These are phyloP conservation scores for Pagetopsis macropterus DNA, from an alignment of 2,797 vertebrate genomes.

Conservation along the genomic window DNA sequence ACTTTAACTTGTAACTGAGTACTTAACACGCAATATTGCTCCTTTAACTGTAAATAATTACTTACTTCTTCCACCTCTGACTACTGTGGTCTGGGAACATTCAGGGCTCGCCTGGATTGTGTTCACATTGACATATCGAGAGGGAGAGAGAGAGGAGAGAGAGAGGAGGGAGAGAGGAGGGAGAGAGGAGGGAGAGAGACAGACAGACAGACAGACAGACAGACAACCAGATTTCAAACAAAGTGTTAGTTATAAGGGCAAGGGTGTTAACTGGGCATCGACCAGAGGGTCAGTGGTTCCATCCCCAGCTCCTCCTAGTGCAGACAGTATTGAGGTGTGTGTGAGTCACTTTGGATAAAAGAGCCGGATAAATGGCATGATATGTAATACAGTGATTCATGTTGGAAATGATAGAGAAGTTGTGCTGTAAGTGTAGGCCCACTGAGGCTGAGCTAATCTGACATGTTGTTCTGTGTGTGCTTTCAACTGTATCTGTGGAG, in stretches of 20 bases:
- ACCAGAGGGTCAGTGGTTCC: no score
- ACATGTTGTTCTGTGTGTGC: background rate
- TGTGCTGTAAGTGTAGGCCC: background rate
- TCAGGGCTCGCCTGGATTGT: conserved; percentile 25
- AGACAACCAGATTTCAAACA: background rate
- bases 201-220: no score
- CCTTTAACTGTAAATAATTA: no score
- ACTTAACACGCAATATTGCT: no score
- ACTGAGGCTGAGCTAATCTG: background rate
- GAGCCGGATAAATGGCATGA: no score
- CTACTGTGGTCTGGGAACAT: conserved; percentile 29
- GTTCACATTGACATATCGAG: conserved; percentile 30
- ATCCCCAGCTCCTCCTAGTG: no score
- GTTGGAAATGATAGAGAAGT: background rate
- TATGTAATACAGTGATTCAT: background rate
- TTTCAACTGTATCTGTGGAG: conserved; percentile 1
- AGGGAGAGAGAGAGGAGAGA: background rate
- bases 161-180: no score
- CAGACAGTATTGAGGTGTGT: no score
- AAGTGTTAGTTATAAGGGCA: background rate
- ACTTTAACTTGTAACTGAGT: no score
- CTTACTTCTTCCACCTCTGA: background rate
- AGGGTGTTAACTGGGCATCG: no score
- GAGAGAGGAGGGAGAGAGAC: no score
- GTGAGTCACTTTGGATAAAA: no score